These are phyloP conservation scores for Drosophila affinis DNA, from an alignment of 2,888 invertebrate species.

Conservation along the genomic window DNA sequence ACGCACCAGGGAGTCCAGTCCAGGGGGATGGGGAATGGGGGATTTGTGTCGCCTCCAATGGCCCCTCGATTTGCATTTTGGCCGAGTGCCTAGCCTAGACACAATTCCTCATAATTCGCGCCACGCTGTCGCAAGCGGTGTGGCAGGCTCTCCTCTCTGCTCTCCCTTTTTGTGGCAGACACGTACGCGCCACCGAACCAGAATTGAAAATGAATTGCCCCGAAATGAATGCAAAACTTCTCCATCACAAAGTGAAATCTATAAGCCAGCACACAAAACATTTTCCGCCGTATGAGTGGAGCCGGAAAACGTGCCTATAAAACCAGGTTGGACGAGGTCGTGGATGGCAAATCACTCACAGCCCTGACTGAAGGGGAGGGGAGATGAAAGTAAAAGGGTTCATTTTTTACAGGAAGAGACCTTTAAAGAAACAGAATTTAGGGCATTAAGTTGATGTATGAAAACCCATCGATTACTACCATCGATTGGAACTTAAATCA, in stretches of 20 bases:
- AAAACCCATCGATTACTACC: not conserved
- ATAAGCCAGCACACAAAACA: slow-evolving; percentile 53
- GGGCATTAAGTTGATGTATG: no score
- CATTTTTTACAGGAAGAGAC: not conserved
- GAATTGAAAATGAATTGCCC: slow-evolving; percentile 72
- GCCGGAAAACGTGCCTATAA: slow-evolving; percentile 8
- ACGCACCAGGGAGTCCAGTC: slow-evolving; percentile 24
- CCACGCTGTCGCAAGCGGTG: not conserved
- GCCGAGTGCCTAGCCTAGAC: slow-evolving; percentile 68
- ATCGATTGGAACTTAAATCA: no score
- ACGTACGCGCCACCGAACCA: slow-evolving; percentile 61
- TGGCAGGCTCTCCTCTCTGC: slow-evolving; percentile 12
- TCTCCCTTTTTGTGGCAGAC: slow-evolving; percentile 39
- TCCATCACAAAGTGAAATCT: slow-evolving; percentile 72
- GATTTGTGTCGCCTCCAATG: slow-evolving; percentile 22
- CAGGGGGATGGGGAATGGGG: not conserved
- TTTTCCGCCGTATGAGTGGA: not conserved
- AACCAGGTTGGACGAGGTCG: not conserved
- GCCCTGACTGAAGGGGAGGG: not conserved
- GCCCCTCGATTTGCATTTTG: slow-evolving; percentile 66
- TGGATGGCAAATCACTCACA: not conserved
- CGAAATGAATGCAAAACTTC: slow-evolving; percentile 68
- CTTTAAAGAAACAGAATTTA: not conserved
- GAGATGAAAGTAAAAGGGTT: not conserved
- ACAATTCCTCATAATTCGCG: slow-evolving; percentile 75